Evolutionary conservation across 2,888 invertebrate species (phyloP).

Genomic region (Latrodectus hesperus): DNA sequence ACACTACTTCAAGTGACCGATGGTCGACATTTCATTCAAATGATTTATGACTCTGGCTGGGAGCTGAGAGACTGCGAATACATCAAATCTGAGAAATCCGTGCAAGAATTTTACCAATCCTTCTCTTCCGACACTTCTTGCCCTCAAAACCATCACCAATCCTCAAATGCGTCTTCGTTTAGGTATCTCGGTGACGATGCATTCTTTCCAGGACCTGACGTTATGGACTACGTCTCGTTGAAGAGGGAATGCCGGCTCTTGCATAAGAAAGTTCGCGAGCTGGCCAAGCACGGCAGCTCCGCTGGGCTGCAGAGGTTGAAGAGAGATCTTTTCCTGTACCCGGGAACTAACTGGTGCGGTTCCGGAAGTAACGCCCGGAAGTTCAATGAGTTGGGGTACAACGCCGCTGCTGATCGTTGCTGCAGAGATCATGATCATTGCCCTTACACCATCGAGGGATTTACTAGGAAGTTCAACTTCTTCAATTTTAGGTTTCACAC

Average conservation of each 20-base stretch:
- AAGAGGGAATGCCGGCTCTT: conserved; percentile 58
- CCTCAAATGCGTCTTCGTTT: conserved; percentile 9
- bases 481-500: conserved; percentile 94
- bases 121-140: conserved; percentile 48
- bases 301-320: conserved; percentile 75
- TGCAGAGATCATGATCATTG: conserved; percentile 91
- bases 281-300: conserved; percentile 12
- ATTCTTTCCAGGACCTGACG: conserved; percentile 10
- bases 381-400: conserved; percentile 88
- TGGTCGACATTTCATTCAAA: conserved; percentile 82
- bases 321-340: conserved; percentile 84
- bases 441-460: conserved; percentile 87
- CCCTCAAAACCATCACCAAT: conserved; percentile 20
- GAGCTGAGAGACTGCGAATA: conserved; percentile 82
- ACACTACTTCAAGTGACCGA: conserved; percentile 82
- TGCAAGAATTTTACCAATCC: conserved; percentile 42
- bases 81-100: conserved; percentile 73
- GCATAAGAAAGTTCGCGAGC: conserved; percentile 54
- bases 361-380: conserved; percentile 87
- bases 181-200: not conserved
- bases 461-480: conserved; percentile 87
- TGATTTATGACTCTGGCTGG: conserved; percentile 81
- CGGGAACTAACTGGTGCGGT: conserved; percentile 96
- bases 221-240: conserved; percentile 61
- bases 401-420: conserved; percentile 88